Evolutionary conservation across 2,113 vertebrate species (phyloP), one percentile per base, ranked within the genome.

Genomic region (Irena cyanogastra): DNA sequence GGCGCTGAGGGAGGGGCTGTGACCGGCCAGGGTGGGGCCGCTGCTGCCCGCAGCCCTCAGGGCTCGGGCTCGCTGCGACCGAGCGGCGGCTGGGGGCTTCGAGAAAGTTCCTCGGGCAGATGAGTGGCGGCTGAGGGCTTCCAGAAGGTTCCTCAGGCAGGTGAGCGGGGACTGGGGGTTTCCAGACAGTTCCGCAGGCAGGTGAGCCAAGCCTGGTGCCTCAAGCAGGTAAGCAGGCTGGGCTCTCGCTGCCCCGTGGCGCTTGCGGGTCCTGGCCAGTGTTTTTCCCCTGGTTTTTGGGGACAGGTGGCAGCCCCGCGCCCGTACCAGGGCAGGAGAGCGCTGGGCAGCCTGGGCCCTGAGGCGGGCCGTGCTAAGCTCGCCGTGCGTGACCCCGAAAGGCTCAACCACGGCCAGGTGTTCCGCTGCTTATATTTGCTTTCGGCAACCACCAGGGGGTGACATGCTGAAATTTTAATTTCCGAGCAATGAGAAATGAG

Each of bases 221-320:
- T 33, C 7, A 15, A 30, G 15, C 9, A n/a, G 13, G 10, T 35
- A 5, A 49, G 49, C 1, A 0, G 15, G 26, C 9, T 2, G 52
- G 61, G 39, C 19, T 17, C 16, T 49, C 0, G 0, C 19, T 0
- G 2, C 28, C 18, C 11, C 0, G 0, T 1, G 6, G 33, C 2
- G 0, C 10, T 45, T 33, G 14, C 0, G 1, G 16, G 24, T 16
- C 35, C 26, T 31, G 44, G 20, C 4, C 8, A 4, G 18, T 28
- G 20, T 5, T 11, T 66, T 47, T 9, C 1, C 47, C 13, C 11
- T 2, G 37, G 16, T 31, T 28, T 69, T 37, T 44, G 61, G 39
- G 49, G n/a, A 9, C 23, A 12, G 31, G 42, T 10, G 61, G 2
- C 4, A 37, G 37, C 56, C 33, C 22, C 3, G 2, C 0, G 0